Base-by-base conservation (phyloP, 2,888 invertebrate species). In the Ophioninae sp. region DNA sequence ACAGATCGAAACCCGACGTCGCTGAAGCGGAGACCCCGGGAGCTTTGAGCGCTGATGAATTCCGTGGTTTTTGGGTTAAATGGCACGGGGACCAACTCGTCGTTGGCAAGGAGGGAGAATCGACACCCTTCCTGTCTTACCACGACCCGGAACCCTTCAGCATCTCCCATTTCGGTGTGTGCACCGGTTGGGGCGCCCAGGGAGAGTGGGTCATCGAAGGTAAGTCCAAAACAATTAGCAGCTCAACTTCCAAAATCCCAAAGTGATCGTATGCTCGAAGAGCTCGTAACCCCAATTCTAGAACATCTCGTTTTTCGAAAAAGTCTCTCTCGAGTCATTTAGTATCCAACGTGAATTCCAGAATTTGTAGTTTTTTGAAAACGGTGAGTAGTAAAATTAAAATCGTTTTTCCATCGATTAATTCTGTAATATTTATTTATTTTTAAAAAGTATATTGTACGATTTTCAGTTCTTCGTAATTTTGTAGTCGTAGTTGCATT, bases 151-250 rank as follows among this genome's bases (percentile, higher is more conserved):
- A 96, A 85, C 95, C 96, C 6, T 95, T 97, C 91, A 95, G 95
- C 13, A 94, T 97, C 79, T 95, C 94, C 84, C 96, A 95, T 92
- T 95, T 97, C 65, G 98, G 97, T 65, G 95, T 97, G 44, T 96
- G 97, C 93, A 97, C 97, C 67, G 97, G 97, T 71, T 97, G 97
- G 97, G 97, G 97, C 22, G 96, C 97, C 13, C 94, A 93, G 76
- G 97, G 97, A 56, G 94, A 96, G 63, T 98, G 97, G 97, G 94
- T 96, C 86, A 95, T 97, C 88, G 96, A 97, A 94, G 96, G 96
- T 96, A 94, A 89, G 89, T 17, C n/a, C 23, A 30, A 63, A 23
- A 39, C 88, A 39, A 63, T 79, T 10, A 13, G 13, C 9, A 2
- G 2, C 8, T 8, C 9, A 6, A 51, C 9, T 3, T 44, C 37